Evolutionary conservation across 2,113 vertebrate genomes (phyloP).

Genomic region (Lamprotornis superbus): DNA sequence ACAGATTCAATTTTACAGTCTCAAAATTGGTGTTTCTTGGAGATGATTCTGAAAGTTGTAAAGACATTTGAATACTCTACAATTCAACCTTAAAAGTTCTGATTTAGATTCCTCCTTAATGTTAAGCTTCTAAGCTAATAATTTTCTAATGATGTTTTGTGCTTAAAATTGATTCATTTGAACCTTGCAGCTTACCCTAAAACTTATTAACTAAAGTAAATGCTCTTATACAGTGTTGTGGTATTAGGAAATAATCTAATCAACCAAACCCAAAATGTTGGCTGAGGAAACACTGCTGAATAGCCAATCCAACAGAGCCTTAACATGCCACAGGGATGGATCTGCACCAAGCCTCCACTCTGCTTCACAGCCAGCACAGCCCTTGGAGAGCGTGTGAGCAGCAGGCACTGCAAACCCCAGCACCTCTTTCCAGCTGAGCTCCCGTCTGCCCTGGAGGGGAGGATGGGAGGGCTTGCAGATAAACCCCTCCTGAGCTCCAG

Average conservation of each 20-base stretch:
- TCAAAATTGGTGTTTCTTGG: neutral
- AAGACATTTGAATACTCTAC: neutral
- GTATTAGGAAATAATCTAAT: constrained; percentile 3
- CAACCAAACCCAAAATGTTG: constrained; percentile 1
- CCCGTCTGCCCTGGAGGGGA: neutral
- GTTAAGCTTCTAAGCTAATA: neutral
- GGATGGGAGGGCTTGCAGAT: neutral
- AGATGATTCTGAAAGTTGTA: neutral
- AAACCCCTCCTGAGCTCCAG: neutral
- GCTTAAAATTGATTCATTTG: neutral
- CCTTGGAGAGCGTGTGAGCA: neutral
- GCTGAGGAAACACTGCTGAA: neutral
- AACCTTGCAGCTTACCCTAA: neutral
- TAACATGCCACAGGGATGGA: neutral
- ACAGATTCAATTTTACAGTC: neutral
- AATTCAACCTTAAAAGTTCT: neutral
- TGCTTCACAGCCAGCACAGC: neutral
- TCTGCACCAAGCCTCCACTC: neutral
- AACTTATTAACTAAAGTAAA: constrained; percentile 12
- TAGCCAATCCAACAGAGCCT: neutral
- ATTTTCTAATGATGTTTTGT: neutral
- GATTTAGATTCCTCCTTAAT: neutral
- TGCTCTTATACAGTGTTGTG: neutral
- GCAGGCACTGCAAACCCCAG: neutral
- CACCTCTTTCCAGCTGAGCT: neutral